Evolutionary conservation across 2,113 vertebrate genomes (phyloP).

Genomic region (Mustela nigripes): DNA sequence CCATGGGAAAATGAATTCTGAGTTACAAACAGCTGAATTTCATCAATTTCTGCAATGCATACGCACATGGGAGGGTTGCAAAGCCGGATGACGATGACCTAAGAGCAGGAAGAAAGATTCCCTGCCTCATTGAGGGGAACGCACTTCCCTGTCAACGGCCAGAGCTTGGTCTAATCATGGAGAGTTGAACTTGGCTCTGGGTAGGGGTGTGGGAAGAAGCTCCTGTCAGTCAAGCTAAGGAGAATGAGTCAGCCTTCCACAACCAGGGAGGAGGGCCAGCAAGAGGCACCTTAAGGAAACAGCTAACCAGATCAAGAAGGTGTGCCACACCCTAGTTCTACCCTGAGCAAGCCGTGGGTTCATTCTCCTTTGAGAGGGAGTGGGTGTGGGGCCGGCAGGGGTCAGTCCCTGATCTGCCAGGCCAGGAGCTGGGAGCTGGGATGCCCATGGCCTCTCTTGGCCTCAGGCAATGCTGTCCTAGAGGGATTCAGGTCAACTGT

Average conservation of each 20-base stretch:
- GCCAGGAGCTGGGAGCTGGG: background rate
- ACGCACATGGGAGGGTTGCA: background rate
- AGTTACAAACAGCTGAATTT: background rate
- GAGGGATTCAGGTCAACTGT: rapidly evolving
- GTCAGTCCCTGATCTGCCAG: background rate
- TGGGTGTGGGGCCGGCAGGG: too few species aligned
- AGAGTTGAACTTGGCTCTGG: background rate
- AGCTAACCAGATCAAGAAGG: background rate
- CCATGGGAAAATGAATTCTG: background rate
- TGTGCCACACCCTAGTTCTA: background rate
- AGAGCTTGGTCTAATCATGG: background rate
- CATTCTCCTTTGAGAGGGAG: background rate
- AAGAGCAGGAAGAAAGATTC: background rate
- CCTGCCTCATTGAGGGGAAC: background rate
- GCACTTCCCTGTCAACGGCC: background rate
- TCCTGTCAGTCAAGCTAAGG: background rate
- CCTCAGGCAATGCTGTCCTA: background rate
- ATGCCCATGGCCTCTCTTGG: rapidly evolving
- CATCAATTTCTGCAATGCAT: background rate
- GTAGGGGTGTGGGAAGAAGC: background rate
- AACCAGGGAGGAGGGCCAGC: rapidly evolving
- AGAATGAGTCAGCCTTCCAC: background rate
- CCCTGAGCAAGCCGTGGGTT: background rate
- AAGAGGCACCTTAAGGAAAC: background rate
- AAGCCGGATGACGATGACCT: background rate